phyloP scores from a whole-genome alignment of 2,888 invertebrate species.

The Dicyrtomina minuta region DNA sequence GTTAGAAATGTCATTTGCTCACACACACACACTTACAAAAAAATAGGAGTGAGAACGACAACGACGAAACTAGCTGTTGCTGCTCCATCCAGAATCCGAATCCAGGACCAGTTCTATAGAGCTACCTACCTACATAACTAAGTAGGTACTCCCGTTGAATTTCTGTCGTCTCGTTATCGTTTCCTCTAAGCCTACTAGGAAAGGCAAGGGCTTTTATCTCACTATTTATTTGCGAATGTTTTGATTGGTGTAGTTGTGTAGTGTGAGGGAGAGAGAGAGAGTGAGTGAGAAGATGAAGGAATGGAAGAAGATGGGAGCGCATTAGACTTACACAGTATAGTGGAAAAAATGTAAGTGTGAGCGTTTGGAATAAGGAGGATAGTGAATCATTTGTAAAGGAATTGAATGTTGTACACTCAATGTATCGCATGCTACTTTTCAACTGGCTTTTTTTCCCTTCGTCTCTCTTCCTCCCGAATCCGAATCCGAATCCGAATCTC shows the following conservation, averaged over 20 bases:
- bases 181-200: not conserved
- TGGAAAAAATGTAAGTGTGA: not conserved
- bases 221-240: constrained; percentile 25
- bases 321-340: not conserved
- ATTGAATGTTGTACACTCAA: constrained; percentile 26
- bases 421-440: constrained; percentile 22
- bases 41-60: not conserved
- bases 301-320: not conserved
- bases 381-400: constrained; percentile 18
- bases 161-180: not conserved
- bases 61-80: no score
- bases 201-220: not conserved
- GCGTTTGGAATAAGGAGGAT: no score
- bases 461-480: not conserved
- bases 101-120: no score
- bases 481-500: not conserved
- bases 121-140: no score
- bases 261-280: no score
- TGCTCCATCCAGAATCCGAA: no score
- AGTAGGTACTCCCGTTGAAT: no score
- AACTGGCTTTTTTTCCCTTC: constrained; percentile 2
- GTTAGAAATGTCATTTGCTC: constrained; percentile 6
- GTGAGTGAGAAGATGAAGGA: not conserved
- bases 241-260: constrained; percentile 9
- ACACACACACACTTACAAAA: no score